phyloP scores from a whole-genome alignment of 1,140 invertebrate genomes.

The Drosophila ironensis region DNA sequence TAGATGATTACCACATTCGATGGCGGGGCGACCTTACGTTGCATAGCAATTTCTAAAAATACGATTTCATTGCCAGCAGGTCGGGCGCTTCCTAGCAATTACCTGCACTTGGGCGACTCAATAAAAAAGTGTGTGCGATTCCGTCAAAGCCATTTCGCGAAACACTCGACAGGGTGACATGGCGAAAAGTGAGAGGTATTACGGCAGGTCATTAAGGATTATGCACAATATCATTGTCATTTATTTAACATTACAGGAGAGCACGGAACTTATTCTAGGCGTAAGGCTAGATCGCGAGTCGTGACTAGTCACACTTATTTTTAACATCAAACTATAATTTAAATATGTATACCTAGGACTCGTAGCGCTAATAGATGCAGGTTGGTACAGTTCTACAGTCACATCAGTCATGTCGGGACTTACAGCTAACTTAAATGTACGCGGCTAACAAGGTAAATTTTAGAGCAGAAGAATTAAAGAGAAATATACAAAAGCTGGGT shows the following conservation, averaged over 20 bases:
- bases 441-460: slow-evolving; percentile 11
- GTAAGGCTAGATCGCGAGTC: slow-evolving; percentile 25
- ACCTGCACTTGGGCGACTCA: slow-evolving; percentile 17
- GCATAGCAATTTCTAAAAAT: slow-evolving; percentile 34
- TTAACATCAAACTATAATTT: slow-evolving; percentile 8
- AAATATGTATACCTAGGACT: slow-evolving; percentile 29
- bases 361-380: slow-evolving; percentile 9
- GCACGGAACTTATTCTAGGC: slow-evolving; percentile 23
- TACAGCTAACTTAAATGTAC: slow-evolving; percentile 11
- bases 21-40: slow-evolving; percentile 16
- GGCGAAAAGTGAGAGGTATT: slow-evolving; percentile 8
- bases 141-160: slow-evolving; percentile 13
- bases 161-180: slow-evolving; percentile 16
- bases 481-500: slow-evolving; percentile 7
- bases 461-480: slow-evolving; percentile 26
- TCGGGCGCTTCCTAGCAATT: slow-evolving; percentile 29
- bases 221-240: slow-evolving; percentile 20
- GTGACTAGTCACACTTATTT: slow-evolving; percentile 35
- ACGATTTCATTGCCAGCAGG: slow-evolving; percentile 31
- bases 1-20: slow-evolving; percentile 17
- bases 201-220: slow-evolving; percentile 10
- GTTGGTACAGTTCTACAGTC: slow-evolving; percentile 26
- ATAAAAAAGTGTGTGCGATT: background rate
- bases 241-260: slow-evolving; percentile 38
- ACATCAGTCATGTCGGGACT: slow-evolving; percentile 36